Base-by-base conservation (phyloP, 1,140 invertebrate species). In the Dinoponera quadriceps region DNA sequence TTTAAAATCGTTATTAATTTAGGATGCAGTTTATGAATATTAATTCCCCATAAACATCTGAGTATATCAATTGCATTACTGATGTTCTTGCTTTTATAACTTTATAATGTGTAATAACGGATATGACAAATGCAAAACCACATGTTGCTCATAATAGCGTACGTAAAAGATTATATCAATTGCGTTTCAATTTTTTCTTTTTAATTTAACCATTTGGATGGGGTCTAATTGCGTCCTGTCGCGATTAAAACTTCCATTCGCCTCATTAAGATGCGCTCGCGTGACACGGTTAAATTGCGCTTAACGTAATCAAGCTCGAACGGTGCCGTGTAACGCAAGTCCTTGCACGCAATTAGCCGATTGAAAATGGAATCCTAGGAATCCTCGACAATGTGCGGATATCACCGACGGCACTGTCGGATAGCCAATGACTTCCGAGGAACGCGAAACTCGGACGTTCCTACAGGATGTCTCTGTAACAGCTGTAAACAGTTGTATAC, bases 351-450 rank as follows among this genome's bases (percentile, higher is more conserved):
- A 80, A 80, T 80, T 71, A 78, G 51, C 33, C 51, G 75, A 80
- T 80, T 80, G 75, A 80, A 69, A 80, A 57, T 59, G 75, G 65
- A 78, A 78, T 78, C 63, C 75, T 20, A 44, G 75, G 51, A 69
- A 78, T 78, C 25, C 33, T 29, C 51, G 51, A n/a, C 75, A 66
- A 78, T 54, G 48, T 38, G 16, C 48, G 60, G 27, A 55, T 44
- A 78, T 78, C 33, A 33, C 16, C 51, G 20, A 44, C n/a, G 22
- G 16, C 14, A 14, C 4, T 69, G 38, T 80, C 51, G n/a, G 14
- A 69, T 80, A 20, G 57, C 33, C 75, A 20, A 78, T 69, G 63
- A 78, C 33, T 57, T 5, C 18, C n/a, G 22, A 69, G 13, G 22
- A 78, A 69, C 22, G 22, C 20, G 63, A 68, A 68, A 77, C 44